Evolutionary conservation across 1,140 invertebrate genomes (phyloP).

Genomic region (Drosophila pandora): DNA sequence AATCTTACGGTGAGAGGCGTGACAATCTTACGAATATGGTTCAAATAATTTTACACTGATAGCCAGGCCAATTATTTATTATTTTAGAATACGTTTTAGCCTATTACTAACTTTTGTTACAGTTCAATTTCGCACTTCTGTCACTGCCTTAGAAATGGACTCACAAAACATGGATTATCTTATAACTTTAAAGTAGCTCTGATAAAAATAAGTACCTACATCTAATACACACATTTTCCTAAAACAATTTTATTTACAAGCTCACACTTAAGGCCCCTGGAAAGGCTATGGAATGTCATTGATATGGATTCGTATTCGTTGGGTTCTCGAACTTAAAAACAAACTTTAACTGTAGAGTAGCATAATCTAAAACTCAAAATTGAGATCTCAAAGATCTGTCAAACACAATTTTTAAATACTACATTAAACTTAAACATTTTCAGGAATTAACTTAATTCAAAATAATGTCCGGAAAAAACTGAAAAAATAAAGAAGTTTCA

Average conservation of each 20-base stretch:
- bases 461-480: constrained; percentile 11
- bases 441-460: constrained; percentile 8
- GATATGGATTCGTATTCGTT: constrained; percentile 83
- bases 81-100: background rate
- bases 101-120: background rate
- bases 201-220: background rate
- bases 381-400: constrained; percentile 69
- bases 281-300: constrained; percentile 75
- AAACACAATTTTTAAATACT: constrained; percentile 47
- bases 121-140: background rate
- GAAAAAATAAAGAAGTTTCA: background rate
- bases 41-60: constrained; percentile 8
- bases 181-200: background rate
- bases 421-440: constrained; percentile 13
- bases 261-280: constrained; percentile 34
- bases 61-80: constrained; percentile 9
- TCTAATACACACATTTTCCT: constrained; percentile 12
- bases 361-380: constrained; percentile 27
- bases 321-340: constrained; percentile 70
- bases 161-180: background rate
- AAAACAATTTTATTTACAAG: constrained; percentile 23
- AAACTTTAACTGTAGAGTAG: constrained; percentile 6
- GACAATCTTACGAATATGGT: constrained; percentile 1
- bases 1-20: constrained; percentile 5
- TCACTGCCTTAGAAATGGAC: background rate